Evolutionary conservation across 2,888 invertebrate genomes (phyloP).

Genomic region (Diaphora mendica): DNA sequence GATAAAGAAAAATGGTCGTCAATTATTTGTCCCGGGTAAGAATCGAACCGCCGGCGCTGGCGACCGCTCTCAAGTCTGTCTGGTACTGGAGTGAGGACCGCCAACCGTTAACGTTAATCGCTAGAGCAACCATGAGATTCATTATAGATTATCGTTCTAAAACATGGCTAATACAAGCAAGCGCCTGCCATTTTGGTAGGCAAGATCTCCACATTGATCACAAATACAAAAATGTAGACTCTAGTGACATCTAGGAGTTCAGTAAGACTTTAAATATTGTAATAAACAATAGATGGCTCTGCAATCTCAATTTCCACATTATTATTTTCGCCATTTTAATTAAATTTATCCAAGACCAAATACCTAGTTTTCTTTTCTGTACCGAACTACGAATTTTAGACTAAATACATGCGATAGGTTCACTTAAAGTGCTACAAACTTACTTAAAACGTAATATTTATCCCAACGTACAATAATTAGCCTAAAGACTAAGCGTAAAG

Average conservation of each 20-base stretch:
- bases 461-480: too few relatives aligned
- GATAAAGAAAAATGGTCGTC: too few relatives aligned
- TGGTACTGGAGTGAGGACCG: too few relatives aligned
- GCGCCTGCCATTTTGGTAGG: neutral
- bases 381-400: neutral
- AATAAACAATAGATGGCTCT: neutral
- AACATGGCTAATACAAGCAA: neutral
- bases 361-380: neutral
- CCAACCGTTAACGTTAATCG: too few relatives aligned
- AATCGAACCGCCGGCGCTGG: too few relatives aligned
- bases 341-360: neutral
- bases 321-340: neutral
- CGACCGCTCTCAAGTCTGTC: too few relatives aligned
- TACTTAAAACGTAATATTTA: too few relatives aligned
- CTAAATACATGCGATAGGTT: neutral
- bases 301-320: neutral
- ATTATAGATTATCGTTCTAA: too few relatives aligned
- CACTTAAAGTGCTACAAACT: too few relatives aligned
- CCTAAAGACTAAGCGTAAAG: too few relatives aligned
- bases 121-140: too few relatives aligned
- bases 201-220: neutral
- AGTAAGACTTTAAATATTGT: neutral
- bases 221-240: neutral
- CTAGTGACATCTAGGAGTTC: neutral
- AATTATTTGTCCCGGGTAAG: too few relatives aligned